Percentiles rank a stretch among this genome's conserved stretches.
Conservation (phyloP, 2,797 vertebrate species). For the Lepilemur septentrionalis region DNA sequence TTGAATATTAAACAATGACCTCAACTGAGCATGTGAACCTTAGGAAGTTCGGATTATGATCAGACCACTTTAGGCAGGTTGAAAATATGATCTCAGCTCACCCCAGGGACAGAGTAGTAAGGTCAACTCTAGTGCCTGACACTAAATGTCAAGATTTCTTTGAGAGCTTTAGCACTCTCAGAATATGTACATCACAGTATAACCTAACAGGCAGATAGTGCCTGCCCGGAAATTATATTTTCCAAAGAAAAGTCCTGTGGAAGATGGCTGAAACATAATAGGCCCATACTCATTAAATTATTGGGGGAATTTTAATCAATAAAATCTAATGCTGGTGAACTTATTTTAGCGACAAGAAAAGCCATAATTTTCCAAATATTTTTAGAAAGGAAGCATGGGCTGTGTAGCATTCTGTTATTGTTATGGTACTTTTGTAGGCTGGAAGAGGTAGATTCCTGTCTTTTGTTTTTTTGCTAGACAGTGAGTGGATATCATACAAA, state of each 20-base stretch:
- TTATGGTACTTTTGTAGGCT: background rate
- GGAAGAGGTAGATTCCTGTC: background rate
- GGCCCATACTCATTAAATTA: background rate
- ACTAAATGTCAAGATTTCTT: background rate
- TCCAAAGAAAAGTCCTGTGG: background rate
- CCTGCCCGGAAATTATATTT: background rate
- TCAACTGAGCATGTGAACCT: background rate
- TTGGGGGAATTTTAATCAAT: background rate
- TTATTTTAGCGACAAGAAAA: background rate
- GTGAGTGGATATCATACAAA: too few relatives aligned
- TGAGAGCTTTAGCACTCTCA: background rate
- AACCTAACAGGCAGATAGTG: background rate
- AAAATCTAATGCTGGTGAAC: background rate
- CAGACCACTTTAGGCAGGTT: background rate
- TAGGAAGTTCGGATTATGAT: background rate
- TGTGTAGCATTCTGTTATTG: background rate
- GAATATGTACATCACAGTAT: background rate
- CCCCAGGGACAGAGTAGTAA: background rate
- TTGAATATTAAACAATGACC: constrained; percentile 42
- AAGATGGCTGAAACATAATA: background rate
- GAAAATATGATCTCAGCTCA: background rate
- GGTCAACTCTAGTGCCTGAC: background rate
- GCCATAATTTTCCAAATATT: background rate
- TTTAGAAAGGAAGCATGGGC: background rate
- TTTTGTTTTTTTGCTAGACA: too few relatives aligned